Evolutionary conservation across 2,797 vertebrate species (phyloP), one percentile per base, ranked within the genome.

Genomic region (Pseudomugil gertrudae): DNA sequence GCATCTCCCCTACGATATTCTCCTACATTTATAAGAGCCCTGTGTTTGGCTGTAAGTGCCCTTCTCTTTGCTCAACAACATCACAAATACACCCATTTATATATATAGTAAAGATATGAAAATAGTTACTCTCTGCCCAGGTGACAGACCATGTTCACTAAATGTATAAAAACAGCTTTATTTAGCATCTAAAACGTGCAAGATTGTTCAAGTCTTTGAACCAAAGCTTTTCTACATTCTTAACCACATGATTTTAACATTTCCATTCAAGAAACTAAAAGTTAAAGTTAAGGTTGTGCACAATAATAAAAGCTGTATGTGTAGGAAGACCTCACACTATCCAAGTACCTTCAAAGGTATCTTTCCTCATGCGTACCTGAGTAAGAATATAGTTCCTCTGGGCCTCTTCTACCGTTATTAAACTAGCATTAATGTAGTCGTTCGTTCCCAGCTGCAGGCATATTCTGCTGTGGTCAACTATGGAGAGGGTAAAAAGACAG

Each of bases 401-500:
- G 7, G 98, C 96, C 93, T 99, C 98, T 64, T 98, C 96, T 90
- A 96, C 94, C 66, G 94, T 95, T 89, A 99, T 98, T 86, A 99
- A 89, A 85, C 98, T 99, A 88, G 96, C 97, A 43, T 99, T 99
- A 58, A 99, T 97, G 86, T 99, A 99, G 93, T 98, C 95, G 50
- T 98, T 99, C 24, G 92, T 92, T 74, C 95, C 95, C 76, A 96
- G 93, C 88, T 97, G 95, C 65, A 99, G 94, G 83, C 89, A 92
- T 92, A 99, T 98, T 90, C 98, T 95, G 93, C 98, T 99, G 90
- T 99, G 98, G 90, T 99, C 98, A 87, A 99, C 98, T 99, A 90
- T 63, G 89, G 80, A 76, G 57, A 51, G 68, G 29, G 53, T 27
- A 81, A 51, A 29, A 30, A 81, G 7, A 59, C 33, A 51, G 19